Conservation (phyloP, 2,113 vertebrate genomes). For the Mobula birostris region DNA sequence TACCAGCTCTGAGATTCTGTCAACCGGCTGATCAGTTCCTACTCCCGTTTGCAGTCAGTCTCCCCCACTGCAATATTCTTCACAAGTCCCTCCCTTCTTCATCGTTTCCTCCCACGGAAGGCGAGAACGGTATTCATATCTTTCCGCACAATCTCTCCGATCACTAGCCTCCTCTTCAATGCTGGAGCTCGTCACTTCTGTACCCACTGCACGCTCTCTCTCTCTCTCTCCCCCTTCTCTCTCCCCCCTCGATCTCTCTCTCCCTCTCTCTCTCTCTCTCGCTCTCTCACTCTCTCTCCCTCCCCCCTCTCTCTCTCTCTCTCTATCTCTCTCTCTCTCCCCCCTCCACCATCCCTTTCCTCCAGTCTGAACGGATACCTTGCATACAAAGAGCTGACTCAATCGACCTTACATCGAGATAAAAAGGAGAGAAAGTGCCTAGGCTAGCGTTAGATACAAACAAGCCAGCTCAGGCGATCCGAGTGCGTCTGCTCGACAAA, state of each 20-base stretch:
- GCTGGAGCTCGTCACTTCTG: slow-evolving; percentile 52
- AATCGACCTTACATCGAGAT: slow-evolving; percentile 77
- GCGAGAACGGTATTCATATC: slow-evolving; percentile 44
- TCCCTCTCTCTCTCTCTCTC: not conserved
- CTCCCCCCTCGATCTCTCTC: not conserved
- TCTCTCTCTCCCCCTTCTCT: not conserved
- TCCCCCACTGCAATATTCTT: not conserved
- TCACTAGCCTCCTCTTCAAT: slow-evolving; percentile 39
- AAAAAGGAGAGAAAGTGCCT: slow-evolving; percentile 52
- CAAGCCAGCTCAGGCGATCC: not conserved
- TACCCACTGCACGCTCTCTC: slow-evolving; percentile 55
- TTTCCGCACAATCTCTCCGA: slow-evolving; percentile 42
- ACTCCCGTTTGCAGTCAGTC: not conserved
- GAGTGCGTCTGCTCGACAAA: not conserved
- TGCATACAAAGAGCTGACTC: slow-evolving; percentile 79
- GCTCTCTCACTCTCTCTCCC: not conserved
- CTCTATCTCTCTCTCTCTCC: not conserved
- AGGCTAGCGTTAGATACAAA: slow-evolving; percentile 41
- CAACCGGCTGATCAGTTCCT: not conserved
- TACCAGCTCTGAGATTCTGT: not conserved
- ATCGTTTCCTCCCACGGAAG: slow-evolving; percentile 43
- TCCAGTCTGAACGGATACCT: slow-evolving; percentile 64
- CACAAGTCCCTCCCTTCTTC: slow-evolving; percentile 21
- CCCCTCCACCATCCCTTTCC: not conserved
- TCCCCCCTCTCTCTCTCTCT: not conserved